Evolutionary conservation across 1,140 invertebrate species (phyloP), one percentile per base, ranked within the genome.

Genomic region (Hycleus phaleratus): DNA sequence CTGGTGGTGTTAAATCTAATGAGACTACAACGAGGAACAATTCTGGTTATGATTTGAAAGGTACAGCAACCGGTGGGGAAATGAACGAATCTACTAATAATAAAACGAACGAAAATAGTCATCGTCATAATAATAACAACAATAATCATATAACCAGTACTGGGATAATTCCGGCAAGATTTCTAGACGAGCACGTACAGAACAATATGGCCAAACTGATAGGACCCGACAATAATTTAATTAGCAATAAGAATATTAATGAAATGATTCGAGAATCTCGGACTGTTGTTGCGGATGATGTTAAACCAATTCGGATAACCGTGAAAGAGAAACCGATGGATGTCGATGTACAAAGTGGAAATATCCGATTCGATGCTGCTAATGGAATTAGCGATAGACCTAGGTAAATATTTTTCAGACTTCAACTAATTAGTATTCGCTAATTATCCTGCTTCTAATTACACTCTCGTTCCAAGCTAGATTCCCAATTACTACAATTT

Each of bases 281-380:
- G 46, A 68, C 70, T 24, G 61, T 74, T 4, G 61, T 74, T 38
- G 67, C 63, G 1, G 58, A 63, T 25, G 71, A 73, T 56, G 71
- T 73, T 0, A 66, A 70, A 61, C 72, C 72, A 2, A 71, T 74
- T 43, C 59, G 63, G 46, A 74, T 74, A 12, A 64, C 62, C 4
- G 72, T 74, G 3, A 67, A 66, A 51, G 72, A 73, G 46, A 73
- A 71, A 56, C 67, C 69, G 0, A 58, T 58, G 3, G 66, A 72
- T 54, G 49, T 70, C 12, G 71, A 74, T 12, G 72, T 74, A 39
- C 67, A 73, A 56, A 73, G 71, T 62, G 71, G 71, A 2, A 74
- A 74, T 55, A 60, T 72, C 1, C 56, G 64, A 26, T 57, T 65
- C 40, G 68, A 63, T 40, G 61, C 67, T 42, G 60, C 69, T 3